These are phyloP conservation scores for Hyperoplus lanceolatus DNA, from an alignment of 2,797 vertebrate genomes.

Conservation along the genomic window DNA sequence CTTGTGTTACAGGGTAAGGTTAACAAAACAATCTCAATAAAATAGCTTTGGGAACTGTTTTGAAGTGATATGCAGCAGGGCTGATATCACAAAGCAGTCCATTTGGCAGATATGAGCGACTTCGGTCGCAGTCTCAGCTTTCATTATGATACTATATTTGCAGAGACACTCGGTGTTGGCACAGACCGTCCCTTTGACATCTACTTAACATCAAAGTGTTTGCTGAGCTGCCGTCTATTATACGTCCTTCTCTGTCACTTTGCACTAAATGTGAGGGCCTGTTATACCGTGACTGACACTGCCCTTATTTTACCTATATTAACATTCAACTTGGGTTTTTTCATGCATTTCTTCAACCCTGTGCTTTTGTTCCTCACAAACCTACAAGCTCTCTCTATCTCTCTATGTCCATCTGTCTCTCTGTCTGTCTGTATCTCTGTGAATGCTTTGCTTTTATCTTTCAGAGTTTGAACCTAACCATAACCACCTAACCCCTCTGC, in stretches of 20 bases:
- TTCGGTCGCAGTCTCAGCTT: slow-evolving; percentile 40
- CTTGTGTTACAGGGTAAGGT: background rate
- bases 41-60: slow-evolving; percentile 31
- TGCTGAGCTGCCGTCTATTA: slow-evolving; percentile 56
- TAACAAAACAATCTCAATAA: slow-evolving; percentile 23
- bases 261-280: slow-evolving; percentile 8
- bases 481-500: background rate
- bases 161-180: slow-evolving; percentile 40
- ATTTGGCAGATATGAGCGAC: slow-evolving; percentile 39
- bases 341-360: too few relatives aligned
- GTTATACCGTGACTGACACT: slow-evolving; percentile 8
- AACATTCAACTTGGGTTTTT: background rate
- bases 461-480: background rate
- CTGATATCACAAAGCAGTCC: slow-evolving; percentile 17
- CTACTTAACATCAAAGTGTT: slow-evolving; percentile 56
- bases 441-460: too few relatives aligned
- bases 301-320: background rate
- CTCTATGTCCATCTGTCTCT: too few relatives aligned
- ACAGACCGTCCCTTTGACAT: slow-evolving; percentile 63
- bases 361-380: too few relatives aligned
- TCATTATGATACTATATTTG: slow-evolving; percentile 48
- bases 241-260: slow-evolving; percentile 17
- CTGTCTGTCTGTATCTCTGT: too few relatives aligned
- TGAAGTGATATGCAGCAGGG: slow-evolving; percentile 8
- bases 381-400: too few relatives aligned